Conservation (phyloP, 53 echinoderm and acorn worm species). For the Temnopleurus reevesii region DNA sequence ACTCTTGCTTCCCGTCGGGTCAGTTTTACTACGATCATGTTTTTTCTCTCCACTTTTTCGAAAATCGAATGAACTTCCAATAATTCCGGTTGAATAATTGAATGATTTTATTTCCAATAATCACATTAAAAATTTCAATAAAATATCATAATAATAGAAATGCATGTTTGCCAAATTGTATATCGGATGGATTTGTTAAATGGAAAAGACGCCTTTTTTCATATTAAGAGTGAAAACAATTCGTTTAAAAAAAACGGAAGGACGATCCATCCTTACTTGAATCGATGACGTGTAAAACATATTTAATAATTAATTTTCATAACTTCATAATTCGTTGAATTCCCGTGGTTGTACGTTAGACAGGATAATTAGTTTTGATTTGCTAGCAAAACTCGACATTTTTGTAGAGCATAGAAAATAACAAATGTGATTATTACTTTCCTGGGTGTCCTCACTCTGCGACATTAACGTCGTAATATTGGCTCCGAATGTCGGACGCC, state of each 20-base stretch:
- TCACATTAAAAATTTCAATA: no score
- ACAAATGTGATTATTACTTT: slow-evolving; percentile 58
- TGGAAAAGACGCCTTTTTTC: no score
- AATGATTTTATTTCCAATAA: no score
- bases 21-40: no score
- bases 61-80: background rate
- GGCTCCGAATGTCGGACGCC: slow-evolving; percentile 48
- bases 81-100: background rate
- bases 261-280: background rate
- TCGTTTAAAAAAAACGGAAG: background rate
- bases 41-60: background rate
- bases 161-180: no score
- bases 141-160: no score
- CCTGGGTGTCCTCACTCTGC: slow-evolving; percentile 30
- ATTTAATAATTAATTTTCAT: background rate
- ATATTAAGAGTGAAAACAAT: background rate
- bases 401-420: background rate
- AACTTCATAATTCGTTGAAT: background rate
- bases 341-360: slow-evolving; percentile 22
- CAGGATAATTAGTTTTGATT: slow-evolving; percentile 61
- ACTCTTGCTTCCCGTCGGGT: background rate
- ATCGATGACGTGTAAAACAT: background rate
- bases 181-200: no score
- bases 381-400: slow-evolving; percentile 49
- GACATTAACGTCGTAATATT: slow-evolving; percentile 46